Conservation (phyloP, 1,140 invertebrate genomes). For the Drepana arcuata region DNA sequence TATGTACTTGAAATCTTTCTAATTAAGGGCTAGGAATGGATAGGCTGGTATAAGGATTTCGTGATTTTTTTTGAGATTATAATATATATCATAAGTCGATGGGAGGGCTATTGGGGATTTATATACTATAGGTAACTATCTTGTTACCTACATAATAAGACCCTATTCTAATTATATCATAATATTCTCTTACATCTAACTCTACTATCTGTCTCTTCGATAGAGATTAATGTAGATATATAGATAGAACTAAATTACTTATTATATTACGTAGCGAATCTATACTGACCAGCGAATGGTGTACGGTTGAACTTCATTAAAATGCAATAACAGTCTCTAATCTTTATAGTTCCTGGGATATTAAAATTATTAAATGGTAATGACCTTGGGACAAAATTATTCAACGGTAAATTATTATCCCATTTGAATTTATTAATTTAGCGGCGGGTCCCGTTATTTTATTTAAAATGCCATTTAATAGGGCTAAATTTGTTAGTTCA, state of each 20-base stretch:
- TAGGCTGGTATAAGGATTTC: too few species aligned
- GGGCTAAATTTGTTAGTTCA: not conserved
- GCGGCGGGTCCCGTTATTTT: not conserved
- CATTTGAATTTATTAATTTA: not conserved
- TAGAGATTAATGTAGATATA: too few species aligned
- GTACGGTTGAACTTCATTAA: not conserved
- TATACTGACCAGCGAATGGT: not conserved
- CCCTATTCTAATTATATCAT: conserved; percentile 1
- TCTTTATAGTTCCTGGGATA: not conserved
- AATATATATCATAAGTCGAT: too few species aligned
- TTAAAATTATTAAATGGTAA: too few species aligned
- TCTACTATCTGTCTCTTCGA: not conserved
- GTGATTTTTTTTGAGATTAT: too few species aligned
- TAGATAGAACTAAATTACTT: too few species aligned
- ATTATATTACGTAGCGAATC: not conserved
- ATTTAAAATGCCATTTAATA: conserved; percentile 1
- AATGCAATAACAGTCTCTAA: not conserved
- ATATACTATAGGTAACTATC: not conserved
- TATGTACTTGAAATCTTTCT: too few species aligned
- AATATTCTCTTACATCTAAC: conserved; percentile 2
- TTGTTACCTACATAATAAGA: not conserved
- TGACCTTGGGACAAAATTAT: too few species aligned
- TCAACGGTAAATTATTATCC: too few species aligned
- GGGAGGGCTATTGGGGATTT: too few species aligned
- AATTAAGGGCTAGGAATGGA: too few species aligned